phyloP scores from a whole-genome alignment of 2,888 invertebrate species.

The Agapostemon virescens region DNA sequence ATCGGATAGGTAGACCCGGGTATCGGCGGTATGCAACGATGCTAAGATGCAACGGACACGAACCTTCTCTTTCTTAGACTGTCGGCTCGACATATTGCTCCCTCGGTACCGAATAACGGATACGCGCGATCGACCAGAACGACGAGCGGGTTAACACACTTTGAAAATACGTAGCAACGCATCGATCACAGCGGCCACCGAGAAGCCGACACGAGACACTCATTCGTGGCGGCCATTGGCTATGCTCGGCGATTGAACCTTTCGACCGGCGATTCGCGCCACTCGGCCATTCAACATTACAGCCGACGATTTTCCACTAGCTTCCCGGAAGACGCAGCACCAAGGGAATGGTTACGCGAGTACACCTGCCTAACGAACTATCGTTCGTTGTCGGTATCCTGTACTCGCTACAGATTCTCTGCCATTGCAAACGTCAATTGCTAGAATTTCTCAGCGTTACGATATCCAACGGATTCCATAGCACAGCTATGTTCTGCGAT shows the following conservation, averaged over 20 bases:
- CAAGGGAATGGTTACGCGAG: not conserved
- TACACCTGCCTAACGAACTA: not conserved
- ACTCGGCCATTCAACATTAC: constrained; percentile 34
- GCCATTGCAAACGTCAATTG: not conserved
- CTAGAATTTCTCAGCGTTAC: not conserved
- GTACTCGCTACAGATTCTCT: not conserved
- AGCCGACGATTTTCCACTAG: constrained; percentile 44
- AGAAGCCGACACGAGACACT: constrained; percentile 64
- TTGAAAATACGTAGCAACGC: constrained; percentile 42
- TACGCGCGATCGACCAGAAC: constrained; percentile 39
- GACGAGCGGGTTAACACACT: constrained; percentile 35
- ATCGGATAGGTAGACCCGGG: constrained; percentile 15
- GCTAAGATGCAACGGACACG: constrained; percentile 55
- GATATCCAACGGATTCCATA: not conserved
- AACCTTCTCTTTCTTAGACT: constrained; percentile 77
- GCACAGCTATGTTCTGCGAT: constrained; percentile 12
- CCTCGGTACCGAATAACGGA: constrained; percentile 22
- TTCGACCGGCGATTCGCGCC: constrained; percentile 54
- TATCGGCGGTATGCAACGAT: constrained; percentile 48
- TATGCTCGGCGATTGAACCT: constrained; percentile 49
- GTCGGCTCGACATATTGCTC: constrained; percentile 72
- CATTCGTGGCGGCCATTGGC: constrained; percentile 70
- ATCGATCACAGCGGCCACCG: constrained; percentile 63
- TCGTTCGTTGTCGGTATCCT: not conserved
- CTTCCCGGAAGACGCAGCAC: not conserved